A percentile compares a stretch with the other conserved stretches of the same genome.
phyloP scores from a whole-genome alignment of 2,797 vertebrate genomes.

The Podarcis siculus region DNA sequence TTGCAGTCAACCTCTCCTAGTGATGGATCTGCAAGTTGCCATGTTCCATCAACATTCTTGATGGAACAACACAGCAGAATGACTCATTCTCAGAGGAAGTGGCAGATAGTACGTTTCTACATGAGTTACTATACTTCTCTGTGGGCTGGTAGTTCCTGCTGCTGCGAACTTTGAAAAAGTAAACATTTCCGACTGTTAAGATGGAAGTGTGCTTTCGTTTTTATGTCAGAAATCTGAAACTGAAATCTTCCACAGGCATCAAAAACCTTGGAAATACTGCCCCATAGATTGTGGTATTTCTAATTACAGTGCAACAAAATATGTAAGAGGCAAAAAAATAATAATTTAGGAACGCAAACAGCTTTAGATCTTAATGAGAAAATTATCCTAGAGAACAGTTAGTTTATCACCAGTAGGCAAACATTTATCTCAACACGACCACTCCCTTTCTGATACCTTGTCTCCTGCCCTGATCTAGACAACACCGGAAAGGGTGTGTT shows the following conservation, averaged over 20 bases:
- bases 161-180: not conserved
- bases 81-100: not conserved
- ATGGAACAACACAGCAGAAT: not conserved
- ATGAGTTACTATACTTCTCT: not conserved
- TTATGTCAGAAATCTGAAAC: not conserved
- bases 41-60: not conserved
- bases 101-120: not conserved
- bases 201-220: not conserved
- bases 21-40: not conserved
- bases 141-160: not conserved
- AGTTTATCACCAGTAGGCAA: not conserved
- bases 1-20: not conserved
- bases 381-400: not conserved
- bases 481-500: conserved; percentile 30
- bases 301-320: not conserved
- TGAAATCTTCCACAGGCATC: not conserved
- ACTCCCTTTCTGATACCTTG: not conserved
- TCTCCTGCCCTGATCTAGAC: not conserved
- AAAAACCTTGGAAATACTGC: not conserved
- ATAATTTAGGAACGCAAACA: not conserved
- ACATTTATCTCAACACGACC: not conserved
- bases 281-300: not conserved
- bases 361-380: not conserved
- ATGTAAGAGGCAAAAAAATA: not conserved
- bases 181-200: not conserved